A percentile compares a stretch with the other conserved stretches of the same genome.
phyloP scores from a whole-genome alignment of 2,888 invertebrate species.

The Agapetus fuscipes region DNA sequence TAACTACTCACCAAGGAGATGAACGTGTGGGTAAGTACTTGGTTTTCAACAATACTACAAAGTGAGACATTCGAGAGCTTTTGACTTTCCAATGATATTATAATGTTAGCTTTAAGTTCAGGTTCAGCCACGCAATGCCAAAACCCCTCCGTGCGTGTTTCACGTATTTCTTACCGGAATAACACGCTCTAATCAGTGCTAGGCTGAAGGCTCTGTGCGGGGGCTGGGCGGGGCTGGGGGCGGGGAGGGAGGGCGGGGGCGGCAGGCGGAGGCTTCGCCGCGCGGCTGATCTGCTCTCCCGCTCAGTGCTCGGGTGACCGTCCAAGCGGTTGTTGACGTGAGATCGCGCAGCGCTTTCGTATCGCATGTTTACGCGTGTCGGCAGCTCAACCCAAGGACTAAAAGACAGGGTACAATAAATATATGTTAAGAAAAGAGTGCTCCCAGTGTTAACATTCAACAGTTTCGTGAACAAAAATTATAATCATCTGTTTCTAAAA shows the following conservation, averaged over 20 bases:
- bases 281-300: constrained; percentile 5
- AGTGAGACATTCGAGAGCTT: too few relatives aligned
- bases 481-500: too few relatives aligned
- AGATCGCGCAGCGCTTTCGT: not conserved
- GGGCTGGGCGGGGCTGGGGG: constrained; percentile 27
- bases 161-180: constrained; percentile 9
- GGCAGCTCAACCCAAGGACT: not conserved
- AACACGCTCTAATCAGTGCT: constrained; percentile 18
- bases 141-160: constrained; percentile 10
- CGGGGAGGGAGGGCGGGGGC: constrained; percentile 25
- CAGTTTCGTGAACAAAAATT: too few relatives aligned
- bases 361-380: constrained; percentile 11
- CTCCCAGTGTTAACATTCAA: too few relatives aligned
- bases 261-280: constrained; percentile 31
- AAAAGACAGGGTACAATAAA: not conserved
- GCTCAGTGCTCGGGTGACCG: constrained; percentile 18
- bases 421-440: too few relatives aligned
- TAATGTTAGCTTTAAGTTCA: not conserved
- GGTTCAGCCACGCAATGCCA: constrained; percentile 1
- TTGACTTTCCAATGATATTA: too few relatives aligned
- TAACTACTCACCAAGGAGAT: too few relatives aligned
- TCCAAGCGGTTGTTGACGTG: constrained; percentile 12
- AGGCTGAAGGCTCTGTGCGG: constrained; percentile 6
- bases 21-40: too few relatives aligned
- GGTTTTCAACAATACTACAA: too few relatives aligned